Percentiles rank a stretch among this genome's conserved stretches.
phyloP scores from a whole-genome alignment of 2,113 vertebrate species.

The Laticauda colubrina region DNA sequence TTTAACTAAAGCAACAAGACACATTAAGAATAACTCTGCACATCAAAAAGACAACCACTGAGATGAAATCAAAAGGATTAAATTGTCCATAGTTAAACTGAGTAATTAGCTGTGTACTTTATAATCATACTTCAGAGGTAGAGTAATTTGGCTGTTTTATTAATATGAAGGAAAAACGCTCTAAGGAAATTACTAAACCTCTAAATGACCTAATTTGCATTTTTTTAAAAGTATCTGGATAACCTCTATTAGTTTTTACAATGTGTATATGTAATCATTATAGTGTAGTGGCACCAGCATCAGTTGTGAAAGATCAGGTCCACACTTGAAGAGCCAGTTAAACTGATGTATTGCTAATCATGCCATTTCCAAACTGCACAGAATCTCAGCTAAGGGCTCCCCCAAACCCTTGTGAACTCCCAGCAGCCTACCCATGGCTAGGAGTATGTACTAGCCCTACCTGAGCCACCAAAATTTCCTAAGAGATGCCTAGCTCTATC shows the following conservation, averaged over 20 bases:
- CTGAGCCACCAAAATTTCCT: too few relatives aligned
- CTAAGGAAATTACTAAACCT: constrained; percentile 45
- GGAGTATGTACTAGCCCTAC: too few relatives aligned
- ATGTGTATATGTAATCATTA: background rate
- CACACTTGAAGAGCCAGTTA: too few relatives aligned
- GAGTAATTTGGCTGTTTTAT: constrained; percentile 46
- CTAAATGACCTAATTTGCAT: constrained; percentile 41
- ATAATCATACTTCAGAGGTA: constrained; percentile 45
- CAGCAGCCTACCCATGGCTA: too few relatives aligned
- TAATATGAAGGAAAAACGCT: constrained; percentile 38
- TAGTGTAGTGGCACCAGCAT: too few relatives aligned
- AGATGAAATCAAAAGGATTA: constrained; percentile 7
- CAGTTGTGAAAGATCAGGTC: too few relatives aligned
- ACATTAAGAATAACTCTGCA: background rate
- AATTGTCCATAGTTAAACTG: constrained; percentile 30
- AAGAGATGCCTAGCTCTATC: too few relatives aligned
- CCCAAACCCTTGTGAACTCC: too few relatives aligned
- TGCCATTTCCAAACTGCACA: too few relatives aligned
- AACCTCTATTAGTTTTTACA: background rate
- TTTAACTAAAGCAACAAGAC: constrained; percentile 13
- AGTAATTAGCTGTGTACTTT: constrained; percentile 43
- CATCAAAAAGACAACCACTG: background rate
- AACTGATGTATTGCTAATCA: too few relatives aligned
- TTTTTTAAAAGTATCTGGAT: background rate
- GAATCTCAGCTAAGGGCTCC: too few relatives aligned